Evolutionary conservation across 2,797 vertebrate genomes (phyloP), one percentile per base, ranked within the genome.

Genomic region (Enteromius anoplus): DNA sequence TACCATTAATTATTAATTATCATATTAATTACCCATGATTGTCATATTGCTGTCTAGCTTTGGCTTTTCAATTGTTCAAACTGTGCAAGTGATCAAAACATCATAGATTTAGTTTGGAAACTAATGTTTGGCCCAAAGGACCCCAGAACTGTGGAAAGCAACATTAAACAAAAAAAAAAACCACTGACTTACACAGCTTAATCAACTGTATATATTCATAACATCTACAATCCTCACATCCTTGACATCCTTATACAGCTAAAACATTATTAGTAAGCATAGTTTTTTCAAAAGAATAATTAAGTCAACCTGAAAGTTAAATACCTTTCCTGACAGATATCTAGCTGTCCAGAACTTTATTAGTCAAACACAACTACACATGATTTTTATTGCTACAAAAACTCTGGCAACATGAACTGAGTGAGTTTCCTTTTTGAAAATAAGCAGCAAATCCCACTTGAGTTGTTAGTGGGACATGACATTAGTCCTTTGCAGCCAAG

Each of bases 41-140:
- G 73, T 83, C 73, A 70, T 45, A 69, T 47, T 82, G 40, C 88
- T 87, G 53, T 77, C 90, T 92, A 92, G 91, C 94, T 95, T 95
- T 95, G 94, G 94, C 92, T 93, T 94, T 88, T 78, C 88, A 86
- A 62, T 86, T 58, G 81, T 70, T 58, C 69, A 85, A 64, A 82
- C 51, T 81, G 66, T 86, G 77, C 65, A 75, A 62, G 51, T 75
- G 62, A 45, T 34, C 70, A 66, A 83, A 58, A 80, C 23, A 12
- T 72, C 69, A 75, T 51, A 66, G 26, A 75, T 49, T 71, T 23
- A 2, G 23, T 45, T 47, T 68, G 58, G 49, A 66, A 75, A 47
- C 47, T 75, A 51, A 21, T 34, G 34, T 66, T 45, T 53, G 76
- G 65, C 17, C 80, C 64, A 32, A 40, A 53, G 17, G 73, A 17